phyloP scores from a whole-genome alignment of 2,113 vertebrate genomes.

The Ariopsis seemanni region DNA sequence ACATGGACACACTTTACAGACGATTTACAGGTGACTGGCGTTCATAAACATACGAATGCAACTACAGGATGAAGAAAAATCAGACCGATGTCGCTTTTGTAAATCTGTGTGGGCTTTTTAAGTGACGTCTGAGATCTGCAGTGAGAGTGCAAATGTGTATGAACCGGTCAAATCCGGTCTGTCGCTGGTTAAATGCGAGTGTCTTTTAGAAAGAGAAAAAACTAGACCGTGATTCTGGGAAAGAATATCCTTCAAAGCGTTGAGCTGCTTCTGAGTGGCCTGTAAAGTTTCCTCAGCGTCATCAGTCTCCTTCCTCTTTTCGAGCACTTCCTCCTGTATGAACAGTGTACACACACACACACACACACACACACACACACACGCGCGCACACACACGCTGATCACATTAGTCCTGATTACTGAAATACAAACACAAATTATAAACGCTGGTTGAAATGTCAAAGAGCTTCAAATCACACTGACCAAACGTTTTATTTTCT shows the following conservation, averaged over 20 bases:
- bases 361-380: too few relatives aligned
- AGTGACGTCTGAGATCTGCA: neutral
- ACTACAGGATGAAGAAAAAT: neutral
- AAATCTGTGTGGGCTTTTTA: neutral
- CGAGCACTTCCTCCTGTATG: slow-evolving; percentile 57
- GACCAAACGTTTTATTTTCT: slow-evolving; percentile 81
- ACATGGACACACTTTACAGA: neutral
- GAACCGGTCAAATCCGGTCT: neutral
- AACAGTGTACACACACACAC: neutral
- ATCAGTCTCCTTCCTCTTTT: slow-evolving; percentile 50
- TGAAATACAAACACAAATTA: neutral
- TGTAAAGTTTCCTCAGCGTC: slow-evolving; percentile 62
- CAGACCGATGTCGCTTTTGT: neutral
- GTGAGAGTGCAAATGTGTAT: neutral
- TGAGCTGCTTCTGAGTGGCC: slow-evolving; percentile 70
- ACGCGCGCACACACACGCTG: neutral
- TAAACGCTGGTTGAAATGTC: neutral
- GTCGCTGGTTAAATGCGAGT: neutral
- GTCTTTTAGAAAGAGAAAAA: neutral
- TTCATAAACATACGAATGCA: neutral
- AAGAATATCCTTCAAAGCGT: slow-evolving; percentile 75
- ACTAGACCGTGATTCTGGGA: slow-evolving; percentile 71
- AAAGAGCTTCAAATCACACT: slow-evolving; percentile 52
- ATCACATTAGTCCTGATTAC: neutral
- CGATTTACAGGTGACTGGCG: neutral